Conservation (phyloP, 2,888 invertebrate species). For the Phytoseiulus persimilis region DNA sequence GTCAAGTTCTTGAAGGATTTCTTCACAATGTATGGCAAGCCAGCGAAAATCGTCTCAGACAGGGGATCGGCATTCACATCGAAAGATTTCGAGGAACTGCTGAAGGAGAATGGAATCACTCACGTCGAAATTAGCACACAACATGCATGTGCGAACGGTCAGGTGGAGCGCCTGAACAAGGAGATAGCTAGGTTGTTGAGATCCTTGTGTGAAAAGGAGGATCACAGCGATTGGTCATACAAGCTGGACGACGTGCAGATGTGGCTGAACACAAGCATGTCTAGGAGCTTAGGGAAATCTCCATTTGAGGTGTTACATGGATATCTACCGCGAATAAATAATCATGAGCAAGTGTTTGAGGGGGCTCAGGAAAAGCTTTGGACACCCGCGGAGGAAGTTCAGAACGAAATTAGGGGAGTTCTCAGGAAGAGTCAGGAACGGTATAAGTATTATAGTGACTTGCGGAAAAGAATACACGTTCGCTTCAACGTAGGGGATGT, state of each 20-base stretch:
- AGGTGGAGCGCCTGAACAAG: conserved; percentile 30
- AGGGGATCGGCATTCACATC: not conserved
- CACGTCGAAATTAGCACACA: not conserved
- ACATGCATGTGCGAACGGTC: not conserved
- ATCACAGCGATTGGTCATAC: not conserved
- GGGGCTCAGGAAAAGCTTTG: not conserved
- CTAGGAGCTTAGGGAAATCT: not conserved
- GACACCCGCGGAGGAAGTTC: not conserved
- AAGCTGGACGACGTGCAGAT: not conserved
- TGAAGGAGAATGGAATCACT: not conserved
- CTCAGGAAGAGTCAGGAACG: not conserved
- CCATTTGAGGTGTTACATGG: conserved; percentile 21
- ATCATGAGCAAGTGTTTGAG: not conserved
- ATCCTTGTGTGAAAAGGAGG: not conserved
- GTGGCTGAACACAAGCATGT: not conserved
- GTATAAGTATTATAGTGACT: not conserved
- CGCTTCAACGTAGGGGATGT: too few relatives aligned
- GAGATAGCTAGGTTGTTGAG: not conserved
- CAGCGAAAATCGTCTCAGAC: not conserved
- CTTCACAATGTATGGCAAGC: not conserved
- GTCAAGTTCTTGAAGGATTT: not conserved
- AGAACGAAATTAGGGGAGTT: not conserved
- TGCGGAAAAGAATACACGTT: not conserved
- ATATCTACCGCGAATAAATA: not conserved
- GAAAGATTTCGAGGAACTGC: not conserved